These are phyloP conservation scores for Hylomyscus alleni DNA, from an alignment of 2,797 vertebrate genomes.

Conservation along the genomic window DNA sequence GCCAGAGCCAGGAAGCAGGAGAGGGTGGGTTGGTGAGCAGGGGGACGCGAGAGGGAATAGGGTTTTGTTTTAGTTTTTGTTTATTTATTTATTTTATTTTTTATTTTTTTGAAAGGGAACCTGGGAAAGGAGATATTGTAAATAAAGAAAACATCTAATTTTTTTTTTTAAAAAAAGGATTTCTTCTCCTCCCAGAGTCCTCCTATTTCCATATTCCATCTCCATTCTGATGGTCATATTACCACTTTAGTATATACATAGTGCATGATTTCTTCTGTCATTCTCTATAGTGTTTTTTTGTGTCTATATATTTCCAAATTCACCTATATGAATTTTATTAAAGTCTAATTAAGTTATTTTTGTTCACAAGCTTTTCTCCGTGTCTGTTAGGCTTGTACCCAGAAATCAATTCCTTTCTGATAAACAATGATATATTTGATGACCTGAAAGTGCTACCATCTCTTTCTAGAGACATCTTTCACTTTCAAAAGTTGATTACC, in stretches of 20 bases:
- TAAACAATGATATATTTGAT: not conserved
- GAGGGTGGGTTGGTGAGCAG: too few relatives aligned
- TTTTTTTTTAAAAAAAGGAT: too few relatives aligned
- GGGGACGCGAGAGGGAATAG: too few relatives aligned
- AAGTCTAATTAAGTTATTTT: not conserved
- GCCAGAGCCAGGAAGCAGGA: too few relatives aligned
- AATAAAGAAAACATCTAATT: too few relatives aligned
- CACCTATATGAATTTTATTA: not conserved
- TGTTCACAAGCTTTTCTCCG: not conserved
- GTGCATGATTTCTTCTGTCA: not conserved
- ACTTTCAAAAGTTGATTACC: not conserved
- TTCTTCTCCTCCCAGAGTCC: fast-evolving
- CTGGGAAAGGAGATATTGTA: too few relatives aligned
- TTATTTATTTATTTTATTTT: too few relatives aligned
- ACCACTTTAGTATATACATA: not conserved
- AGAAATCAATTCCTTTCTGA: not conserved
- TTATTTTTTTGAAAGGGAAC: too few relatives aligned
- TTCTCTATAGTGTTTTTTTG: not conserved
- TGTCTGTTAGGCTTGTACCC: not conserved
- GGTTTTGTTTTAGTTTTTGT: too few relatives aligned
- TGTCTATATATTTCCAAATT: not conserved
- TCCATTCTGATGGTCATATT: not conserved
- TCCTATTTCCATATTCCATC: not conserved
- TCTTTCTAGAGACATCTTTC: not conserved
- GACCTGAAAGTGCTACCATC: not conserved